Conservation (phyloP, 2,113 vertebrate species). For the Numenius arquata region DNA sequence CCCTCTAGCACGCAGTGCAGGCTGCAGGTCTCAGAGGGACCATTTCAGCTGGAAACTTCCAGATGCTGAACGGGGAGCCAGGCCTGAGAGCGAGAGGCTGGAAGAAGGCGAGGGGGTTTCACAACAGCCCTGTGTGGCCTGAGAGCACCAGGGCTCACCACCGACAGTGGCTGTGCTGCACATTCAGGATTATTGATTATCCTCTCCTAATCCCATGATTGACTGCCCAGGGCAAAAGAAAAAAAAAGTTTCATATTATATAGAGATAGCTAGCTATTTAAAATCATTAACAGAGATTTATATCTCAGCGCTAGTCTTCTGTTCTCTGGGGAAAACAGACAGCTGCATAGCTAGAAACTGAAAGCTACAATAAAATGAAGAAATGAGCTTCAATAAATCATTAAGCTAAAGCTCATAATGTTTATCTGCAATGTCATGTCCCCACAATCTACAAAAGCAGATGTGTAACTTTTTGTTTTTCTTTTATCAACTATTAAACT, state of each 20-base stretch:
- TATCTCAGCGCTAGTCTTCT: background rate
- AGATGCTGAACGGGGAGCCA: background rate
- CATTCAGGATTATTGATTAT: conserved; percentile 38
- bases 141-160: background rate
- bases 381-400: conserved; percentile 39
- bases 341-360: background rate
- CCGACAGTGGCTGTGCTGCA: background rate
- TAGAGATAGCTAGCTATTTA: conserved; percentile 30
- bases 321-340: conserved; percentile 4
- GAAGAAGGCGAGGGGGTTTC: rapidly evolving
- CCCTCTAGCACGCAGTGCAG: background rate
- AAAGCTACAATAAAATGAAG: conserved; percentile 45
- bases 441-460: background rate
- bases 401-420: background rate
- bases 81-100: background rate
- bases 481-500: conserved; percentile 20
- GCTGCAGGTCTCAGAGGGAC: background rate
- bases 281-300: conserved; percentile 53
- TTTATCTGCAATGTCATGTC: conserved; percentile 16
- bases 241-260: background rate
- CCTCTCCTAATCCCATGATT: background rate
- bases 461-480: background rate
- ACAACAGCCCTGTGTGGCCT: background rate
- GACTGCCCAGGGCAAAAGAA: background rate
- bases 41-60: background rate